Conservation (phyloP, 2,113 vertebrate species). For the Rutilus rutilus region DNA sequence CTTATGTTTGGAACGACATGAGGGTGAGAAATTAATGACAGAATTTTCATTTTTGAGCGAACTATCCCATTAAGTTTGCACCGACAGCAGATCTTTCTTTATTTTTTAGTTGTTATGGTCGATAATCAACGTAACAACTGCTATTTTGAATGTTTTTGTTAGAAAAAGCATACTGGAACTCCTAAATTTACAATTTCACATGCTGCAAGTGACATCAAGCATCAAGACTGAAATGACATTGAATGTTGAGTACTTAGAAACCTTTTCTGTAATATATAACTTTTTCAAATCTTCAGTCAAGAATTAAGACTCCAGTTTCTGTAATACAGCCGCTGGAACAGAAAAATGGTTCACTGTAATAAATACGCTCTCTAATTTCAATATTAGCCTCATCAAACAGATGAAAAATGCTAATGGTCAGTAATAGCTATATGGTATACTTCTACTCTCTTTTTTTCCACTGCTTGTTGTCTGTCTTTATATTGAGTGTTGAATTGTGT, state of each 20-base stretch:
- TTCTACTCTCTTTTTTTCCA: background rate
- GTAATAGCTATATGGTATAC: background rate
- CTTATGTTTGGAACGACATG: no score
- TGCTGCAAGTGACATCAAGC: conserved; percentile 24
- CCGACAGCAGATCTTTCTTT: no score
- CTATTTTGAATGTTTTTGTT: background rate
- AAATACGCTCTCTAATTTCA: background rate
- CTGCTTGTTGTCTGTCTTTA: background rate
- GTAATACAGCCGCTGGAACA: no score
- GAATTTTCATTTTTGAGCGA: no score
- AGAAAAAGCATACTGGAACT: background rate
- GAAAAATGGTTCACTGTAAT: background rate
- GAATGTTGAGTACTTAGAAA: background rate
- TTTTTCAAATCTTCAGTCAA: no score
- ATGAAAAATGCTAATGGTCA: background rate
- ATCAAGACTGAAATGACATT: no score
- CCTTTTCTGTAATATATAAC: no score
- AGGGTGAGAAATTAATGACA: no score
- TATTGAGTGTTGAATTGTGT: background rate
- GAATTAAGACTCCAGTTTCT: no score
- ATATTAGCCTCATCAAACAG: no score
- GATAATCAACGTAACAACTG: background rate
- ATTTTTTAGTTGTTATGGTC: background rate
- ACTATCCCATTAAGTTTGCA: no score
- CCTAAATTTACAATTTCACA: background rate